These are phyloP conservation scores for Crepidodera aurea DNA, from an alignment of 2,888 invertebrate genomes.

Conservation along the genomic window DNA sequence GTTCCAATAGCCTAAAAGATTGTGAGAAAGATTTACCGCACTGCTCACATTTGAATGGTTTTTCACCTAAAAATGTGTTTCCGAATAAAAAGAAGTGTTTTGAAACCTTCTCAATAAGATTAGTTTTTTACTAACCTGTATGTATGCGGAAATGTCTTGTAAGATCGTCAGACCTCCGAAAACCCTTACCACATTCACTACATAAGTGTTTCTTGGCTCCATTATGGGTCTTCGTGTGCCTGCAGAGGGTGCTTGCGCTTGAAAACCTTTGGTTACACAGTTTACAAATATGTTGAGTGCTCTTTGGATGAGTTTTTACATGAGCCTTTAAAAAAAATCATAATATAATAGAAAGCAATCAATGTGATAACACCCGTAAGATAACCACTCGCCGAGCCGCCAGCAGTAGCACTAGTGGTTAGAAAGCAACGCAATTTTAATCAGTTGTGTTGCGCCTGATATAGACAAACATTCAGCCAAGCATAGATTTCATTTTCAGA, in stretches of 20 bases:
- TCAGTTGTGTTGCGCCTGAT: too few relatives aligned
- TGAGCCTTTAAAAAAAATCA: constrained; percentile 31
- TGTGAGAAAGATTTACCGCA: constrained; percentile 57
- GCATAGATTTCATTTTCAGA: too few relatives aligned
- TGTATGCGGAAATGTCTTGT: constrained; percentile 59
- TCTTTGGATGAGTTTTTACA: constrained; percentile 51
- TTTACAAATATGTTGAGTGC: constrained; percentile 53
- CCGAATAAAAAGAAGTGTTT: background rate
- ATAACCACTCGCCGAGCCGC: too few relatives aligned
- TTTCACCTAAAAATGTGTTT: constrained; percentile 52
- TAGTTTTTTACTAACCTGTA: constrained; percentile 49
- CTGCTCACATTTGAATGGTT: constrained; percentile 58
- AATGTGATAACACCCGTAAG: too few relatives aligned
- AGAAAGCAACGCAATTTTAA: too few relatives aligned
- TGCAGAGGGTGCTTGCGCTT: constrained; percentile 60
- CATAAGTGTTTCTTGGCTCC: constrained; percentile 58
- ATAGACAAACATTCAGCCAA: too few relatives aligned
- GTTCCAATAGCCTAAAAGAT: constrained; percentile 57
- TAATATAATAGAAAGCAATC: background rate
- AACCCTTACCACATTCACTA: constrained; percentile 60
- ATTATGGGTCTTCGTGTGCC: constrained; percentile 58
- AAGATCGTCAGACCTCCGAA: constrained; percentile 58
- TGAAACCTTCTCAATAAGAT: too few relatives aligned
- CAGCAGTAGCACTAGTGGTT: too few relatives aligned
- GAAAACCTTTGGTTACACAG: constrained; percentile 60